Evolutionary conservation across 2,888 invertebrate genomes (phyloP).

Genomic region (Tyria jacobaeae): DNA sequence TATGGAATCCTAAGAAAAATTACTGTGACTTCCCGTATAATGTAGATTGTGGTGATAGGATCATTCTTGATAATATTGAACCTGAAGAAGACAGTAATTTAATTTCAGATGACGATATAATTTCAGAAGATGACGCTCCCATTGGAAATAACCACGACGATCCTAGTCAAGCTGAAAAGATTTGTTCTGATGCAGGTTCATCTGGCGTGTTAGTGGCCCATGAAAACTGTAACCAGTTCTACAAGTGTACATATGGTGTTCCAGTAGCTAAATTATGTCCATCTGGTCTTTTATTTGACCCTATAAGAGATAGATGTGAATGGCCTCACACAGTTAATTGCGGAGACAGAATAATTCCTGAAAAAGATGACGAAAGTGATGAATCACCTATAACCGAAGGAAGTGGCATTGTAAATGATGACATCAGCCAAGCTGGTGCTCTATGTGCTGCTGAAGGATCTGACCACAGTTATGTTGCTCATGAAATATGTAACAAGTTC

Average conservation of each 20-base stretch:
- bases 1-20: constrained; percentile 39
- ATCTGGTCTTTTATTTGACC: constrained; percentile 47
- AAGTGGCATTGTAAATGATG: constrained; percentile 20
- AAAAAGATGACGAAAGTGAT: constrained; percentile 19
- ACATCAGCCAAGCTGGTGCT: constrained; percentile 44
- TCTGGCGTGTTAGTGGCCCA: constrained; percentile 53
- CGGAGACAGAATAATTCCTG: constrained; percentile 46
- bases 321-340: constrained; percentile 54
- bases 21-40: constrained; percentile 44
- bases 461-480: constrained; percentile 41
- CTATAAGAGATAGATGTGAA: constrained; percentile 48
- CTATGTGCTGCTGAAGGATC: constrained; percentile 49
- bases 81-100: not conserved
- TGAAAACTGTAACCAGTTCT: constrained; percentile 60
- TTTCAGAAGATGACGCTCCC: constrained; percentile 30
- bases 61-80: constrained; percentile 1
- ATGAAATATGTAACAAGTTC: constrained; percentile 50
- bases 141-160: constrained; percentile 35
- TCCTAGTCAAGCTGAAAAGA: constrained; percentile 49
- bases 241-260: constrained; percentile 49
- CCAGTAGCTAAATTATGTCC: constrained; percentile 46
- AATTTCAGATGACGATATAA: no score
- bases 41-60: constrained; percentile 38
- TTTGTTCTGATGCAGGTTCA: constrained; percentile 51
- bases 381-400: constrained; percentile 4